Evolutionary conservation across 2,888 invertebrate genomes (phyloP), one percentile per base, ranked within the genome.

Genomic region (Cheilosia vulpina): DNA sequence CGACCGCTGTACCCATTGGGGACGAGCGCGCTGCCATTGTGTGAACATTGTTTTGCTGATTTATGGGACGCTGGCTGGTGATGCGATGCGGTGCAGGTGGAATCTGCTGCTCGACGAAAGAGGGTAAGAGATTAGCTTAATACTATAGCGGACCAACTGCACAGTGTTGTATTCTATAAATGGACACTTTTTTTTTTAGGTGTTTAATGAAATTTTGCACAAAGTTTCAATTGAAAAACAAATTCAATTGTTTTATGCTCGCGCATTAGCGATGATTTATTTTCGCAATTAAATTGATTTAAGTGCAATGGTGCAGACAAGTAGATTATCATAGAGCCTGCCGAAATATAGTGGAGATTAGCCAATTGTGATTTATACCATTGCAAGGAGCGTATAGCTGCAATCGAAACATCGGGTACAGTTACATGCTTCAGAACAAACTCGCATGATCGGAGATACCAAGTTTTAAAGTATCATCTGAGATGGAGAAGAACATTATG

Each of bases 81-180:
- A 47, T 43, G 71, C 65, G 43, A 31, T 43, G 47, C 41, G 17
- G 47, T 34, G 24, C 62, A 75, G 73, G 83, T 76, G 63, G 63
- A 6, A 52, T 15, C 19, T n/a, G 43, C 43, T 63, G 57, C 31
- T 50, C 21, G 52, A 24, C 15, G 27, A 21, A 43, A 45, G 41
- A 47, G 84, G 71, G 65, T 50, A 71, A 71, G 75, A 76, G 84
- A 80, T 84, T 84, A 84, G 84, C 65, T 84, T 84, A 80, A 84
- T 80, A 43, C 75, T 43, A 41, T 15, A 41, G 43, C 24, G 69
- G 15, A 11, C 38, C 38, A 38, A 34, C 47, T 50, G 38, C 24
- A 53, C 58, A 53, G 53, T 17, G 21, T 38, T 63, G 21, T 57
- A 43, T 55, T 55, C 15, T 57, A 43, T 52, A 55, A 57, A 68